A percentile compares a stretch with the other conserved stretches of the same genome.
These are phyloP conservation scores for Scomber japonicus DNA, from an alignment of 2,113 vertebrate species.

Conservation along the genomic window DNA sequence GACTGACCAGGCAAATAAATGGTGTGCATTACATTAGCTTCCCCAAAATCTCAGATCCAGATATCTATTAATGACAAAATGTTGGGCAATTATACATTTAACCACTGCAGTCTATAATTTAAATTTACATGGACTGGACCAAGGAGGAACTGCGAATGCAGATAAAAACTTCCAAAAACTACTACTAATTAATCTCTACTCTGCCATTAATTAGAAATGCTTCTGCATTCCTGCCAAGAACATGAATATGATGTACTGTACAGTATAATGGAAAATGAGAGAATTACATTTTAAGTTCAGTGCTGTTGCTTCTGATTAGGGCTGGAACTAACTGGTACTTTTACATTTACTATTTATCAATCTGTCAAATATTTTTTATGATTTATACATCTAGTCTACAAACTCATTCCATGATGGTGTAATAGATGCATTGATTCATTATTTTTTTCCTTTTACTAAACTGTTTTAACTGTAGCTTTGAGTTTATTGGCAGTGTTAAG, in stretches of 20 bases:
- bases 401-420: too few species aligned
- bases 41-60: neutral
- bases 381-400: too few species aligned
- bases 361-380: too few species aligned
- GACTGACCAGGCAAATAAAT: conserved; percentile 5
- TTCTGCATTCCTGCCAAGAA: neutral
- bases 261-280: neutral
- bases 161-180: neutral
- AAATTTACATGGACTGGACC: neutral
- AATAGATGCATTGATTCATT: too few species aligned
- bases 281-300: too few species aligned
- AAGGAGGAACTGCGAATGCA: neutral
- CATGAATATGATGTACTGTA: neutral
- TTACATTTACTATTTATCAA: too few species aligned
- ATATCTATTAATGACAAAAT: neutral
- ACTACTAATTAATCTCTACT: neutral
- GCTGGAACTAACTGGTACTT: too few species aligned
- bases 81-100: conserved; percentile 6
- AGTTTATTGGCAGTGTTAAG: too few species aligned
- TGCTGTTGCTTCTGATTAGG: too few species aligned
- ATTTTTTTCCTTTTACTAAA: too few species aligned
- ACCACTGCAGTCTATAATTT: neutral
- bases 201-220: neutral
- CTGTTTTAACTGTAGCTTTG: too few species aligned
- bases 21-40: neutral